Evolutionary conservation across 1,140 invertebrate genomes (phyloP), one percentile per base, ranked within the genome.

Genomic region (Lepidurus apus): DNA sequence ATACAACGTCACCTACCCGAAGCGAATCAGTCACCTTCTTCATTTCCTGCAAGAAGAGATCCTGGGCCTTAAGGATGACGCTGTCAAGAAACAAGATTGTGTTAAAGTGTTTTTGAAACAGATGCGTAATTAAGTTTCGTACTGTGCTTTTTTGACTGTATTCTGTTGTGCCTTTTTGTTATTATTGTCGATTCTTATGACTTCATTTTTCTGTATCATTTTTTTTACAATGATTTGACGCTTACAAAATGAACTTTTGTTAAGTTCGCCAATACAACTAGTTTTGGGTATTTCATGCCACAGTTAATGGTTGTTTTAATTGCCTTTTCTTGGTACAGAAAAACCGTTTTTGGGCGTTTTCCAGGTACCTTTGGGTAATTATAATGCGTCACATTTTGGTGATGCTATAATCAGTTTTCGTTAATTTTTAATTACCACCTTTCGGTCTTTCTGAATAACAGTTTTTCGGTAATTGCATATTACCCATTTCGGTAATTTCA

Each of bases 111-210:
- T 26, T 17, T 17, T 17, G 45, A 47, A 47, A 17, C 45, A 17
- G 17, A 47, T 47, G 9, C 8, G 45, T 47, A 9, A 47, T 17
- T 17, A 10, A 10, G 9, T 47, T 47, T 17, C 8, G 8, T 47
- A 1, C 17, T 47, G 17, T 47, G 45, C 45, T 47, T 47, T 47
- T 1, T 47, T 47, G 8, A 47, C 45, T 47, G 9, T 47, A 47
- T 47, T 47, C 17, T 47, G 45, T 47, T 47, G 45, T 47, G 45
- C 45, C 45, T 47, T 47, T 47, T 47, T 47, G 45, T 47, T 47
- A 17, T 47, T 47, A 47, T 47, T 47, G 45, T 47, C 45, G 45
- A 1, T 47, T 47, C 45, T 47, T 9, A 47, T 47, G 45, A 47
- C 45, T 47, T 47, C 45, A 47, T 47, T 47, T 47, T 47, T 47